These are phyloP conservation scores for Rhinolophus ferrumequinum DNA, from an alignment of 2,113 vertebrate species.

Conservation along the genomic window DNA sequence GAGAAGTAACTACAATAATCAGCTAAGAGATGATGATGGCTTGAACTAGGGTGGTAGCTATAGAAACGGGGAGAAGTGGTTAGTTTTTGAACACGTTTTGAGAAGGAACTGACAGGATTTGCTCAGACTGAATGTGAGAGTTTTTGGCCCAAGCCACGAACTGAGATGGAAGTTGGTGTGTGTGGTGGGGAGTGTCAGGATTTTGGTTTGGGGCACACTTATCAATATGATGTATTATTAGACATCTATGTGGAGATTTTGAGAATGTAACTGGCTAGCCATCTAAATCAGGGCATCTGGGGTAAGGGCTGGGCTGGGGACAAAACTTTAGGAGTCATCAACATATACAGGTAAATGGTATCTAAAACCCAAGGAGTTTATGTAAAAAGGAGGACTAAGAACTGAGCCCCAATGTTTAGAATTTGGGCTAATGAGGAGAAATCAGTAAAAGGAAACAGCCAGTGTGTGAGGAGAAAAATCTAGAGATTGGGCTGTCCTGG, in stretches of 20 bases:
- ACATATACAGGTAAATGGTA: background rate
- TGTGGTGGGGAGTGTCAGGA: background rate
- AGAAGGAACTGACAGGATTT: background rate
- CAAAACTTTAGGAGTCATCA: background rate
- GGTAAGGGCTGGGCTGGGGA: background rate
- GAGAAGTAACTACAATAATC: background rate
- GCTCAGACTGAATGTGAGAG: background rate
- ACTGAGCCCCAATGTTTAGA: background rate
- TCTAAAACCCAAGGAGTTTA: background rate
- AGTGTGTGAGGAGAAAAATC: background rate
- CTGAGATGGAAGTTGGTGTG: background rate
- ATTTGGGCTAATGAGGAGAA: background rate
- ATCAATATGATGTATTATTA: background rate
- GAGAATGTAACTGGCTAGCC: background rate
- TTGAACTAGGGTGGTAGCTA: background rate
- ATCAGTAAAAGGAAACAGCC: background rate
- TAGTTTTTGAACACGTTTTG: background rate
- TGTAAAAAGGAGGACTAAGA: background rate
- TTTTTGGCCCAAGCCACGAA: background rate
- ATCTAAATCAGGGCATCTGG: background rate
- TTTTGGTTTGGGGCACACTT: background rate
- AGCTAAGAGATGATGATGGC: background rate
- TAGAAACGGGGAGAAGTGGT: background rate
- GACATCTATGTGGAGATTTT: background rate
- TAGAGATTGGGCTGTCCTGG: background rate